Base-by-base conservation (phyloP, 2,113 vertebrate genomes). In the Tenrec ecaudatus region DNA sequence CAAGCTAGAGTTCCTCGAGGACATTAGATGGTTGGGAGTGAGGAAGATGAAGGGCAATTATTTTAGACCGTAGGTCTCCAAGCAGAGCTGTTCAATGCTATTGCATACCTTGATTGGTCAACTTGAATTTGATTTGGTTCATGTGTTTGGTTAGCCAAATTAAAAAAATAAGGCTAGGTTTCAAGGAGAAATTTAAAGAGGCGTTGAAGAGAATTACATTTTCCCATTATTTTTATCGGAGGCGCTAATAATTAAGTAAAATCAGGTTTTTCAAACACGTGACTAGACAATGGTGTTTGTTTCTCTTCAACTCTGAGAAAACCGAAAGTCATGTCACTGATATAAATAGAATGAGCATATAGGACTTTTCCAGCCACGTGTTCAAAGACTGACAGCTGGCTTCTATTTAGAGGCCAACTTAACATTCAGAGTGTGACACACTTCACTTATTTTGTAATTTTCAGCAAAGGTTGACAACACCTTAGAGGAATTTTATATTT, bases 401-500 rank as follows among this genome's bases (percentile, higher is more conserved):
- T 88, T 92, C 57, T 80, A 86, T 14, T 71, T 58, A 64, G 79
- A 75, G 43, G 60, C 62, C 47, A 86, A 36, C 64, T 62, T 68
- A 76, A 76, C 14, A 80, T 82, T 89, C 27, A 73, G 17, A 25
- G 22, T 64, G 23, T 60, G 77, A 25, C 57, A 62, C 23, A 62
- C 23, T 94, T 91, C 33, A 40, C 80, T 89, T 53, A 60, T 79
- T 93, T 90, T 66, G 68, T 68, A 86, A 86, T 71, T 96, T 93
- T 94, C 84, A 84, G 43, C 62, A 86, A 78, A 90, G n/a, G 60
- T 69, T 79, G 79, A 90, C 27, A 91, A 82, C 20, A 96, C 33
- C 29, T 96, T 86, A 86, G 60, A 90, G 71, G 75, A 95, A 83
- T 93, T 90, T 53, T 82, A 36, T 91, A 94, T 92, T 92, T 95